Evolutionary conservation across 2,797 vertebrate genomes (phyloP).

Genomic region (Aselliscus stoliczkanus): DNA sequence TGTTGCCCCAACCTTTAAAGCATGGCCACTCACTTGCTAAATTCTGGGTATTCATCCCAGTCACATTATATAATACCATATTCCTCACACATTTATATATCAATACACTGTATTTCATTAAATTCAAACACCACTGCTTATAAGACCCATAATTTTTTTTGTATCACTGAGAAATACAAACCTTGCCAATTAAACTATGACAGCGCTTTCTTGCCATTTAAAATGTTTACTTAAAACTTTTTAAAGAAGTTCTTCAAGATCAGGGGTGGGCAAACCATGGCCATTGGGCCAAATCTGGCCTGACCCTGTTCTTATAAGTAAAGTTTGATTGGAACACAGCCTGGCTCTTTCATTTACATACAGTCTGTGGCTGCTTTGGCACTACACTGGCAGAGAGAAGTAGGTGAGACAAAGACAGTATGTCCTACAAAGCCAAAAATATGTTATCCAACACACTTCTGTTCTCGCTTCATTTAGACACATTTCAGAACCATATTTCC

Average conservation of each 20-base stretch:
- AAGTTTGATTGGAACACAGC: neutral
- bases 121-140: neutral
- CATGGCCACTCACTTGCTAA: neutral
- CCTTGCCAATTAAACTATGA: neutral
- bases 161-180: neutral
- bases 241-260: neutral
- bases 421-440: neutral
- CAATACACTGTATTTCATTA: neutral
- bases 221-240: neutral
- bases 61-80: neutral
- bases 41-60: neutral
- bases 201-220: neutral
- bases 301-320: neutral
- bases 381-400: neutral
- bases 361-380: neutral
- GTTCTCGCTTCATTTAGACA: neutral
- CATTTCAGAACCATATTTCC: neutral
- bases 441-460: neutral
- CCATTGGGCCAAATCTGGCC: no score
- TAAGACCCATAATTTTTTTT: neutral
- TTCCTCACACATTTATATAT: neutral
- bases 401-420: neutral
- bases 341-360: no score
- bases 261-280: neutral
- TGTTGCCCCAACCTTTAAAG: neutral